Percentiles rank a stretch among this genome's conserved stretches.
Conservation (phyloP, 2,113 vertebrate genomes). For the Recurvirostra avosetta region DNA sequence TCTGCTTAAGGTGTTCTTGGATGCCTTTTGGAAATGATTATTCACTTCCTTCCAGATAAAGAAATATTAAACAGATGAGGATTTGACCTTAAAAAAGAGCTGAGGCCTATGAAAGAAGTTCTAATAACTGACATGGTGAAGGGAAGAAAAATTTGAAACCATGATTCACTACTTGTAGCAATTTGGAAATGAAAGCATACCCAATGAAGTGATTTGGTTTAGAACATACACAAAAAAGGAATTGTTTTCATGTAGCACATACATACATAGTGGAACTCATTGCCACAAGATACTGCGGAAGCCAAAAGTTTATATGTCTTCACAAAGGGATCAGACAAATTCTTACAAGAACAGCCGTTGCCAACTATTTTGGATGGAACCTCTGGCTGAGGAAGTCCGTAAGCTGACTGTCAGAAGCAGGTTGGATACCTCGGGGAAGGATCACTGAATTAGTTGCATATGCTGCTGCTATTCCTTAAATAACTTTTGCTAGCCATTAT, state of each 20-base stretch:
- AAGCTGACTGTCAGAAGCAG: background rate
- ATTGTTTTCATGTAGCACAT: background rate
- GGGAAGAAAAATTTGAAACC: background rate
- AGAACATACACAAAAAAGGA: background rate
- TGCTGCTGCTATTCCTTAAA: background rate
- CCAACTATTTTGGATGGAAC: background rate
- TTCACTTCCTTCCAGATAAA: background rate
- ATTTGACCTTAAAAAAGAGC: background rate
- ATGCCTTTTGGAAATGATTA: background rate
- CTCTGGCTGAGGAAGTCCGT: background rate
- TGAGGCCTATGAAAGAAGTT: background rate
- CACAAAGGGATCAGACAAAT: background rate
- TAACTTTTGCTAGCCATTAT: background rate
- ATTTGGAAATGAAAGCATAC: background rate
- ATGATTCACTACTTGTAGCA: background rate
- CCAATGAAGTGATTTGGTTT: background rate
- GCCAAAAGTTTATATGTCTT: background rate
- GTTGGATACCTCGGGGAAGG: background rate
- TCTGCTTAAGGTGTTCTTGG: background rate
- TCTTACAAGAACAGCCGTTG: background rate
- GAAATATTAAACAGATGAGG: background rate
- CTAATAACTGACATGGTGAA: background rate
- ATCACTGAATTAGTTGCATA: background rate
- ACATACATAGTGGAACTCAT: background rate
- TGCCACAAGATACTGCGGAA: background rate